Evolutionary conservation across 2,888 invertebrate genomes (phyloP), one percentile per base, ranked within the genome.

Genomic region (Zhengitettix transpicula): DNA sequence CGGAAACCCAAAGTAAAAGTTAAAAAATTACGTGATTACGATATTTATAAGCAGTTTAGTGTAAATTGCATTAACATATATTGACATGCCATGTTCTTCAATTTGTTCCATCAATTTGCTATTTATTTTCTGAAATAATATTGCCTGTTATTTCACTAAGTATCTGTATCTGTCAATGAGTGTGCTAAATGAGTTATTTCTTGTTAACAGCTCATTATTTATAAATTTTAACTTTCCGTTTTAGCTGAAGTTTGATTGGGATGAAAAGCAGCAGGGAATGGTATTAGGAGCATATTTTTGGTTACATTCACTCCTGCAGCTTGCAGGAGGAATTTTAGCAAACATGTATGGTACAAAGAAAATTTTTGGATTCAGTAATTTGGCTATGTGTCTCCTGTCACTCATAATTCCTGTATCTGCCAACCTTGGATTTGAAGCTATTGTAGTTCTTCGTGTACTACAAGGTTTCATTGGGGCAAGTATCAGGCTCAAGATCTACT

Each of bases 401-500:
- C 78, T 85, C 56, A 64, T 83, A 0, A 81, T 86, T 60, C 88
- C 88, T 0, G 67, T 78, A n/a, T 77, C 78, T 1, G 81, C 86
- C 0, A 77, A 77, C 60, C 73, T 77, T 68, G 80, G 81, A 62
- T 74, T 78, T 52, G 71, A 73, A 12, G 75, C 77, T 8, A 72
- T 88, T 1, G 76, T 87, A 54, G 71, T 73, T 56, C 68, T 85
- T 2, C 73, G 88, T 57, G 75, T 82, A 10, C 47, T 86, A 8
- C 87, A 87, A 71, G 89, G 89, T 52, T 67, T 87, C 9, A 72
- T 83, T 58, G 80, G 83, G 68, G 87, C 87, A 72, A 76, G 79
- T 74, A 60, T 10, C 44, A 41, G 12, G 9, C n/a, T 47, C 12
- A n/a, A 12, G 12, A 7, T 14, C 3, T 5, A 8, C 14, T 14